phyloP scores from a whole-genome alignment of 2,797 vertebrate genomes.

The Oreortyx pictus region DNA sequence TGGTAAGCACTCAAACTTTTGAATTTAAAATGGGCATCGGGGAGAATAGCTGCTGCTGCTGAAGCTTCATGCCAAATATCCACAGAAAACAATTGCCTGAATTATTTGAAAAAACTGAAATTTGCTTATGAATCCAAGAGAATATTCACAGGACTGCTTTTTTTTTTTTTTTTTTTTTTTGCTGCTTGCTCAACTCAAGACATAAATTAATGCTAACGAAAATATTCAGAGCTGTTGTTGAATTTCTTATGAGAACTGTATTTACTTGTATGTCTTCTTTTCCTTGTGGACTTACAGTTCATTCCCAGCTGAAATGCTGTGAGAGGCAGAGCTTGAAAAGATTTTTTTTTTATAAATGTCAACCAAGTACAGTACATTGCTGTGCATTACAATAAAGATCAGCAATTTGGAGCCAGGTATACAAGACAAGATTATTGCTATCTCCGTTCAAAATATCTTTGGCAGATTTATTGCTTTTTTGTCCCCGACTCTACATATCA shows the following conservation, averaged over 20 bases:
- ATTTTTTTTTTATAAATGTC: constrained; percentile 45
- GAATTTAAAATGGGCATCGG: constrained; percentile 5
- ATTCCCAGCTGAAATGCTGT: constrained; percentile 50
- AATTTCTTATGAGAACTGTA: constrained; percentile 1
- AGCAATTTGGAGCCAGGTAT: constrained; percentile 43
- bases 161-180: background rate
- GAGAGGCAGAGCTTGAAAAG: constrained; percentile 38
- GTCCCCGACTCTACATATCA: constrained; percentile 54
- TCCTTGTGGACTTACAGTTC: constrained; percentile 27
- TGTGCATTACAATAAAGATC: constrained; percentile 69
- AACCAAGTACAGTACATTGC: constrained; percentile 39
- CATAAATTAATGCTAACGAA: constrained; percentile 33
- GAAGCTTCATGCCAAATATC: background rate
- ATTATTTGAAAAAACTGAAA: constrained; percentile 28
- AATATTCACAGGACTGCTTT: background rate
- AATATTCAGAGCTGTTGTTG: background rate
- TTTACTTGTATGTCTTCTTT: constrained; percentile 16
- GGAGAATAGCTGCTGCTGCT: constrained; percentile 11
- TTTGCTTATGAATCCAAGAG: background rate
- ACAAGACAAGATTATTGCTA: constrained; percentile 67
- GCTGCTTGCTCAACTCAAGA: constrained; percentile 43
- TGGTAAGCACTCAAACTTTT: background rate
- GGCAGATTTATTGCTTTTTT: constrained; percentile 66
- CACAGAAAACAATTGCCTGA: background rate
- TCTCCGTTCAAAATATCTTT: constrained; percentile 54